These are phyloP conservation scores for Tragelaphus scriptus DNA, from an alignment of 2,113 vertebrate genomes.

Conservation along the genomic window DNA sequence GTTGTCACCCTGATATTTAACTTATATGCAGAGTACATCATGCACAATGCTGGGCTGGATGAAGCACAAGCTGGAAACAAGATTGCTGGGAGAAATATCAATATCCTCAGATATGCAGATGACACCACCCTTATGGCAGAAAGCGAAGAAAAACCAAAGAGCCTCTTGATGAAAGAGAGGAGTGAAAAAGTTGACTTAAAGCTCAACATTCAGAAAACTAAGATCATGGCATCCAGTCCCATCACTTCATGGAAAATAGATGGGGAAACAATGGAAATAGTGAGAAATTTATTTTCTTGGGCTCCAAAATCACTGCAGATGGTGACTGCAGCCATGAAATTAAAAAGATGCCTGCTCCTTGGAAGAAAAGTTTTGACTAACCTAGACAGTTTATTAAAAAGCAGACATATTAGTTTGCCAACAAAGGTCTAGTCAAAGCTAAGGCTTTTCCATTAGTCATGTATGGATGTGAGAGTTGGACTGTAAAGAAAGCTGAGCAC, in stretches of 20 bases:
- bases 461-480: not conserved
- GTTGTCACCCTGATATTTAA: not conserved
- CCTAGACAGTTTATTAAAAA: not conserved
- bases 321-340: not conserved
- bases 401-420: not conserved
- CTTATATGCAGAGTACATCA: not conserved
- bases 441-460: not conserved
- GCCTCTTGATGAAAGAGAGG: not conserved
- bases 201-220: not conserved
- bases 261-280: not conserved
- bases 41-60: not conserved
- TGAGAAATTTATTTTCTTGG: not conserved
- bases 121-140: not conserved
- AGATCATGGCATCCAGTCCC: not conserved
- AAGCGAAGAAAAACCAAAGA: not conserved
- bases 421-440: not conserved
- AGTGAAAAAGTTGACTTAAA: not conserved
- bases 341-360: not conserved
- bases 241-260: not conserved
- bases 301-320: not conserved
- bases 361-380: not conserved
- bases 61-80: not conserved
- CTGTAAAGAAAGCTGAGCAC: not conserved
- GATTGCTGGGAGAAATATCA: not conserved
- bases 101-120: not conserved